These are phyloP conservation scores for Mactra quadrangularis DNA, from an alignment of 1,140 invertebrate genomes.

Conservation along the genomic window DNA sequence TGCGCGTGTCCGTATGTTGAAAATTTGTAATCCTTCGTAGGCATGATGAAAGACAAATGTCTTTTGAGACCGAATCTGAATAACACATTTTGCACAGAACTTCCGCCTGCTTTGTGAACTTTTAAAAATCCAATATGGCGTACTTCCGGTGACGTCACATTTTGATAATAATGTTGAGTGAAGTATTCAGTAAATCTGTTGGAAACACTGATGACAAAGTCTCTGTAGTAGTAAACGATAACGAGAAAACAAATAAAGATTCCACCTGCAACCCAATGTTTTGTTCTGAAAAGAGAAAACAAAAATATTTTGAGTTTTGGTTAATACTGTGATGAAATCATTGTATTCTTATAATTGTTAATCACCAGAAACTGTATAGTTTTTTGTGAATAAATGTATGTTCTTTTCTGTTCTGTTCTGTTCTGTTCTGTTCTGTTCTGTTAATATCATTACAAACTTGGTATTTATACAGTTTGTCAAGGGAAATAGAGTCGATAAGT, in stretches of 20 bases:
- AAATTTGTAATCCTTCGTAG: conserved; percentile 41
- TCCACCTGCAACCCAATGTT: neutral
- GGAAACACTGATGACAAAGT: conserved; percentile 1
- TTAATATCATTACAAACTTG: too few species aligned
- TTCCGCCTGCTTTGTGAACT: conserved; percentile 66
- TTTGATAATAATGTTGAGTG: neutral
- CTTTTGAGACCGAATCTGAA: conserved; percentile 51
- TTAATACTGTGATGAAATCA: too few species aligned
- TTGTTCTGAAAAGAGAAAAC: conserved; percentile 18
- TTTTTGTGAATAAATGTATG: too few species aligned
- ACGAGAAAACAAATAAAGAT: neutral
- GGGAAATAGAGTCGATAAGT: too few species aligned
- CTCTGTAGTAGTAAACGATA: conserved; percentile 1
- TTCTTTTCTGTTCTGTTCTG: too few species aligned
- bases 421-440: too few species aligned
- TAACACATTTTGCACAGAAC: conserved; percentile 64
- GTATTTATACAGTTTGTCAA: too few species aligned
- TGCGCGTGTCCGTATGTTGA: neutral
- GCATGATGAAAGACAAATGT: conserved; percentile 60
- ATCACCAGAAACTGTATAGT: too few species aligned
- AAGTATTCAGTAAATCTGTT: conserved; percentile 26
- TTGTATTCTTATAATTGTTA: too few species aligned
- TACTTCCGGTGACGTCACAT: conserved; percentile 31
- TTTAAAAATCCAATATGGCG: conserved; percentile 64
- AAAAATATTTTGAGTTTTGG: too few species aligned